Base-by-base conservation (phyloP, 2,113 vertebrate genomes). In the Phrynosoma platyrhinos region DNA sequence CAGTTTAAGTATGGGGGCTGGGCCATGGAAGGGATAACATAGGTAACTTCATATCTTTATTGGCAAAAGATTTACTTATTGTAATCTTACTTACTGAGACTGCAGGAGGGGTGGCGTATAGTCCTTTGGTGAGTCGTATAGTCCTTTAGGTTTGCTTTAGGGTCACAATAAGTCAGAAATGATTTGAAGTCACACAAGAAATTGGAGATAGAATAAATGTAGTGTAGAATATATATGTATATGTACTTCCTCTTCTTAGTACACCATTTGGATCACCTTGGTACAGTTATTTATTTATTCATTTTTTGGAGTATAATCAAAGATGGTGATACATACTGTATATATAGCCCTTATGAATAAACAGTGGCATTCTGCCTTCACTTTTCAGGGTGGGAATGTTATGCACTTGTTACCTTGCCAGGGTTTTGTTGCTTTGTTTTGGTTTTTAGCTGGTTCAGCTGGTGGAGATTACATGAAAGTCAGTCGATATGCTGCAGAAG, bases 401-500 rank as follows among this genome's bases (percentile, higher is more conserved):
- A 4, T 40, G 82, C 55, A 79, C 87, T 92, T 84, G 72, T 47
- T 91, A 66, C 66, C 87, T 68, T 94, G 94, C 92, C 93, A 94
- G 89, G 9, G 68, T 30, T 71, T 30, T 71, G 68, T 71, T 71
- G 8, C 23, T n/a, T 13, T 83, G 52, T 80, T 78, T 64, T 68
- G 14, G 27, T 62, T 79, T 93, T 90, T 89, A 84, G 90, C 85
- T 88, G 82, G 75, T 92, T 93, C 92, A 91, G 91, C 88, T 94
- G 92, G 82, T 87, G 91, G 84, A 88, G 80, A 86, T 87, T 91
- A 79, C 75, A 66, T 89, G 90, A 77, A 92, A 95, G 92, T 87
- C 93, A 90, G 82, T 80, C 89, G 90, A 93, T 91, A 84, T 87
- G 92, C 91, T 89, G 87, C 89, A 91, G 92, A 87, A 94, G 84